Percentiles rank a stretch among this genome's conserved stretches.
These are phyloP conservation scores for Epiblema foenella DNA, from an alignment of 2,888 invertebrate species.

Conservation along the genomic window DNA sequence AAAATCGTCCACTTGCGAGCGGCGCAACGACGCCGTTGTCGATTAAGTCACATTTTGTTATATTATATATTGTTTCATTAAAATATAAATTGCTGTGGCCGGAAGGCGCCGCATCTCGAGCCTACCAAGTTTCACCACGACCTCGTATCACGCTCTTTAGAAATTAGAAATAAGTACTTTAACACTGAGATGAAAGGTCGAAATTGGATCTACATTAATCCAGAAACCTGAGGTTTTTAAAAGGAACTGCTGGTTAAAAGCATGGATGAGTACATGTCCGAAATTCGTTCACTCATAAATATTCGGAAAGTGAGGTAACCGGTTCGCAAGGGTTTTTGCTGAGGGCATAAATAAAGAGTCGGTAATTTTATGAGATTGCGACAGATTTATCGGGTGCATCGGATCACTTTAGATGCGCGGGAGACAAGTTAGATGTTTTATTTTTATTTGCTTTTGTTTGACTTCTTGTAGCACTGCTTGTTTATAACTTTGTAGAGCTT, in stretches of 20 bases:
- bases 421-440: slow-evolving; percentile 26
- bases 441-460: slow-evolving; percentile 11
- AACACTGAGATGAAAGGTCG: neutral
- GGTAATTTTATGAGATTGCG: slow-evolving; percentile 52
- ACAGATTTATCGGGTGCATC: slow-evolving; percentile 47
- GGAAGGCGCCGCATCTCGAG: slow-evolving; percentile 44
- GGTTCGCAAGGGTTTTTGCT: slow-evolving; percentile 55
- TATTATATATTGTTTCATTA: slow-evolving; percentile 46
- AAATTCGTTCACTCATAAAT: slow-evolving; percentile 57
- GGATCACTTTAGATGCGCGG: slow-evolving; percentile 32
- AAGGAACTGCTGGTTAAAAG: slow-evolving; percentile 26
- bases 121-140: slow-evolving; percentile 2
- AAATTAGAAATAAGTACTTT: neutral
- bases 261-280: slow-evolving; percentile 45
- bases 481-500: neutral
- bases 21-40: slow-evolving; percentile 57
- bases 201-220: neutral
- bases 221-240: neutral
- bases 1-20: slow-evolving; percentile 58
- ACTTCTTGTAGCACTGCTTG: neutral
- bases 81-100: slow-evolving; percentile 56
- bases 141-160: neutral
- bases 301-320: slow-evolving; percentile 55
- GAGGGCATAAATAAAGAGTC: slow-evolving; percentile 47
- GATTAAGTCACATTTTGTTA: slow-evolving; percentile 60